Base-by-base conservation (phyloP, 2,888 invertebrate genomes). In the Melinaea marsaeus region DNA sequence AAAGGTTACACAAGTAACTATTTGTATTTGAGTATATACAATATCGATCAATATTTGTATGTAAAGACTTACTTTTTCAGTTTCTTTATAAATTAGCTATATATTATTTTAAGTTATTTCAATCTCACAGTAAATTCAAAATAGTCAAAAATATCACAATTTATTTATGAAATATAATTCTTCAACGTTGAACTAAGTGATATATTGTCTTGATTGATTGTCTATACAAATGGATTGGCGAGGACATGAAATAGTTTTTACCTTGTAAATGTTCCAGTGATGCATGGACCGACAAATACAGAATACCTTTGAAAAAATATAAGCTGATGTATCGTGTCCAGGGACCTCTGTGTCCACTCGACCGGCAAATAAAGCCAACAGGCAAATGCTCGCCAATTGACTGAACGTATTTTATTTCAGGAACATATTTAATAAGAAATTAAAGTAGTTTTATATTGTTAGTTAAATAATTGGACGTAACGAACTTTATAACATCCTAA, bases 341-440 rank as follows among this genome's bases (percentile, higher is more conserved):
- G 79, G 58, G 76, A 81, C 79, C 79, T 51, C 82, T 79, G 81
- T 80, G 83, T 72, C 75, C 86, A 77, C 80, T 85, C 86, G 83
- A 78, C 87, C 87, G 86, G 83, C 85, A 90, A 90, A 88, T 88
- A 89, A 88, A 89, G 86, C 87, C 83, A 85, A 86, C 86, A 88
- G 88, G 88, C 88, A 88, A 89, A 89, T 88, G 87, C 84, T 86
- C 81, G 80, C 85, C 88, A 89, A 90, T 90, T 88, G 22, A 88
- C 87, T 88, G 84, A 79, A 88, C 85, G 83, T 86, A 88, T 87
- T 22, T 22, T 81, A 83, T 85, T 85, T 82, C 22, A 79, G 79
- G 70, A 64, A 69, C 74, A 71, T 76, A 76, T 76, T 79, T 76
- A 22, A 22, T 22, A 22, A 22, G 22, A 78, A 72, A 70, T 71